A percentile compares a stretch with the other conserved stretches of the same genome.
phyloP scores from a whole-genome alignment of 2,113 vertebrate genomes.

The Microcebus tavaratra region DNA sequence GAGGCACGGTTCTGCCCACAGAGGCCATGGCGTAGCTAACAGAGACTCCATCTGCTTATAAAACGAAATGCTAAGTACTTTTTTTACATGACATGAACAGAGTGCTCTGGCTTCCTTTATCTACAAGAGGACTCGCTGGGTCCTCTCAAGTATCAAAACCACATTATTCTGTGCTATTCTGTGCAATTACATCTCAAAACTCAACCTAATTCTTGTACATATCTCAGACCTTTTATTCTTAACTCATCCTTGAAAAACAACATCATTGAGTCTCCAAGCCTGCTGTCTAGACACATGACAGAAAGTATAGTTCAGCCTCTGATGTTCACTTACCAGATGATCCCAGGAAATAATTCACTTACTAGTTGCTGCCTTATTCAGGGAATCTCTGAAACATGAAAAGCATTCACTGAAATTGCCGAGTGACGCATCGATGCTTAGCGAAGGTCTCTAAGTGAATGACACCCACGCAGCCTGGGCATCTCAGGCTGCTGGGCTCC shows the following conservation, averaged over 20 bases:
- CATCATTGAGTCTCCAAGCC: not conserved
- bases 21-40: not conserved
- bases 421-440: fast-evolving
- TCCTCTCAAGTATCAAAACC: not conserved
- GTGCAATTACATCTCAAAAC: not conserved
- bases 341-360: not conserved
- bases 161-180: not conserved
- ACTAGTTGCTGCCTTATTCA: not conserved
- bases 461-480: fast-evolving
- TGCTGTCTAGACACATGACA: not conserved
- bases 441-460: not conserved
- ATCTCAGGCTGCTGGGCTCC: too few species aligned
- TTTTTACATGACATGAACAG: not conserved
- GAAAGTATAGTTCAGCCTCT: not conserved
- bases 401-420: not conserved
- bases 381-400: not conserved
- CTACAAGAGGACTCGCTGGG: not conserved
- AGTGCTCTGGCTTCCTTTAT: not conserved
- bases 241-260: not conserved
- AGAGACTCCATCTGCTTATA: not conserved
- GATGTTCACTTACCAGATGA: not conserved
- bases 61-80: not conserved
- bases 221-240: constrained; percentile 14
- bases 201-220: not conserved
- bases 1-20: not conserved